Evolutionary conservation across 2,113 vertebrate species (phyloP).

Genomic region (Junco hyemalis): DNA sequence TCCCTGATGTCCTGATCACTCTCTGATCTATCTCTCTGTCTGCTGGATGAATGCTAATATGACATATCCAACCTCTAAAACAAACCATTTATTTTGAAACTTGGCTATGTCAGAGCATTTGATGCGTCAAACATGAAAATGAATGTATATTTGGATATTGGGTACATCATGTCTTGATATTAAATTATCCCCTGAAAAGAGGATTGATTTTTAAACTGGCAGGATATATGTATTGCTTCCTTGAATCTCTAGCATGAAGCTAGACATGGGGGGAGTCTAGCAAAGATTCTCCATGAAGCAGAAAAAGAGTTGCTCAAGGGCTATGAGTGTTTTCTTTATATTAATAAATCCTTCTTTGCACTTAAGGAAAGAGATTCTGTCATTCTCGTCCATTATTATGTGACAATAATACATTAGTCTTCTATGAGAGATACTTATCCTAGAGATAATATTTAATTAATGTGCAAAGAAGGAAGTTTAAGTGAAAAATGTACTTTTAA

Average conservation of each 20-base stretch:
- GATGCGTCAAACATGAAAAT: constrained; percentile 43
- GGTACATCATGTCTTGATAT: constrained; percentile 33
- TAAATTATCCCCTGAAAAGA: constrained; percentile 54
- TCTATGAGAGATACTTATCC: constrained; percentile 45
- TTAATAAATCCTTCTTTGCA: constrained; percentile 35
- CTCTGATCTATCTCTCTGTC: constrained; percentile 69
- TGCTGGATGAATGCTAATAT: constrained; percentile 68
- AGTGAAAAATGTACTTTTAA: constrained; percentile 48
- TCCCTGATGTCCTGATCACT: constrained; percentile 66
- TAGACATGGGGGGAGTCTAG: not conserved
- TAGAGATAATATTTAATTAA: constrained; percentile 61
- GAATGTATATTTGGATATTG: constrained; percentile 53
- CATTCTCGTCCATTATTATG: constrained; percentile 33
- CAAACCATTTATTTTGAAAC: constrained; percentile 70
- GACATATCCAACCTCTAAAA: constrained; percentile 70
- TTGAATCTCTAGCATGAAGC: not conserved
- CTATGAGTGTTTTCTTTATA: constrained; percentile 39
- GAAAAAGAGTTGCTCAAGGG: constrained; percentile 33
- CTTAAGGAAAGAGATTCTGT: constrained; percentile 32
- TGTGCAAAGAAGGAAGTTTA: constrained; percentile 23
- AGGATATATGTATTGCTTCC: constrained; percentile 32
- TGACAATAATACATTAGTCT: constrained; percentile 46
- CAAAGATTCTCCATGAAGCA: not conserved
- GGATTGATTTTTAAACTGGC: constrained; percentile 50
- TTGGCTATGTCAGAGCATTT: constrained; percentile 27